Evolutionary conservation across 1,140 invertebrate species (phyloP).

Genomic region (Lethocerus indicus): DNA sequence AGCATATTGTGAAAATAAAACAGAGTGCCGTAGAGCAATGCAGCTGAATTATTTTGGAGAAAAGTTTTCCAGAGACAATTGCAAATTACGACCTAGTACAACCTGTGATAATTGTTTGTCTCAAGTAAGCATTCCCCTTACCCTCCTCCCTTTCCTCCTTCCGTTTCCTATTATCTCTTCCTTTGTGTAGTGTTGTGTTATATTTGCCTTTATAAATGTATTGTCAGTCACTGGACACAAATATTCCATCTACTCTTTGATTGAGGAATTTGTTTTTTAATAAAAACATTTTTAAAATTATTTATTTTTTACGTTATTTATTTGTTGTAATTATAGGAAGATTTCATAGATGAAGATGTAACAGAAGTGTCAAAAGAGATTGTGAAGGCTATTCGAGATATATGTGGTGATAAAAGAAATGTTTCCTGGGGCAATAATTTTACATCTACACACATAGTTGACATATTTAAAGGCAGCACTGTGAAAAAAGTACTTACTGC

Average conservation of each 20-base stretch:
- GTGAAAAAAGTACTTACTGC: slow-evolving; percentile 41
- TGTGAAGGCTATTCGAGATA: slow-evolving; percentile 44
- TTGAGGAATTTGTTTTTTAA: too few relatives aligned
- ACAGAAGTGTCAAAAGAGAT: slow-evolving; percentile 38
- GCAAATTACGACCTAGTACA: slow-evolving; percentile 35
- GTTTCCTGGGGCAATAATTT: slow-evolving; percentile 30
- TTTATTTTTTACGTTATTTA: too few relatives aligned
- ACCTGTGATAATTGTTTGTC: slow-evolving; percentile 80
- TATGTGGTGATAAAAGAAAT: slow-evolving; percentile 26
- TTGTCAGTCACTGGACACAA: too few relatives aligned
- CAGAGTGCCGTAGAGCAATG: slow-evolving; percentile 73
- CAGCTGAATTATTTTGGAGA: slow-evolving; percentile 92
- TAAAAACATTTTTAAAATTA: too few relatives aligned
- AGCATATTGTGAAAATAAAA: slow-evolving; percentile 77
- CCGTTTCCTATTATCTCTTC: too few relatives aligned
- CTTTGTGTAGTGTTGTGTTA: too few relatives aligned
- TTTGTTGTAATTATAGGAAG: slow-evolving; percentile 27
- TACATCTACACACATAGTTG: slow-evolving; percentile 66
- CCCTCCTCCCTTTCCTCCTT: too few relatives aligned
- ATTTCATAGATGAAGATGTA: slow-evolving; percentile 44
- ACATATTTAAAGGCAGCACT: slow-evolving; percentile 64
- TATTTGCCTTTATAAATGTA: too few relatives aligned
- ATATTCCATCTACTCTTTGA: too few relatives aligned
- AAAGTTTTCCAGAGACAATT: slow-evolving; percentile 51
- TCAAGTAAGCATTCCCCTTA: slow-evolving; percentile 30